A percentile compares a stretch with the other conserved stretches of the same genome.
Conservation (phyloP, 2,888 invertebrate species). For the Archaeoteleia sp. region DNA sequence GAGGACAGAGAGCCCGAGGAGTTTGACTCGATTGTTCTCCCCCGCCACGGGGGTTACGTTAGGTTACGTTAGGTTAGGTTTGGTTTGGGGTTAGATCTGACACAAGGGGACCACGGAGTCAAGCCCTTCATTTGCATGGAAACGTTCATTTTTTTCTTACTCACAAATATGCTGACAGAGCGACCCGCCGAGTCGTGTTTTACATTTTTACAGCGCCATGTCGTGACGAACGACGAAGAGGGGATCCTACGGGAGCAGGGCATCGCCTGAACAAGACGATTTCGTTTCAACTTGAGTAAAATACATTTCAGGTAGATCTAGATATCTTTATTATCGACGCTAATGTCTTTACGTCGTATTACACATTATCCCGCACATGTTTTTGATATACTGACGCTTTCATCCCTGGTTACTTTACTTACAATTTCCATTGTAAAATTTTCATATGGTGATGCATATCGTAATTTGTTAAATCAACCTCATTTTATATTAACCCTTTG, state of each 20-base stretch:
- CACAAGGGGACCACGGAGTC: conserved; percentile 59
- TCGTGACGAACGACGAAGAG: conserved; percentile 45
- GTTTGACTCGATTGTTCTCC: conserved; percentile 52
- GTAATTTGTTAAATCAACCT: no score
- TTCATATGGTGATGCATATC: no score
- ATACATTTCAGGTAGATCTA: conserved; percentile 3
- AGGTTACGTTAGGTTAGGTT: conserved; percentile 36
- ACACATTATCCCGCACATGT: no score
- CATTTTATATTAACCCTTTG: no score
- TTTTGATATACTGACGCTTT: no score
- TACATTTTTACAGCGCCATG: conserved; percentile 66
- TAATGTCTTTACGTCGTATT: no score
- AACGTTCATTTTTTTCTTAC: conserved; percentile 69
- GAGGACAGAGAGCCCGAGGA: conserved; percentile 41
- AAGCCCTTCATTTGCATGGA: conserved; percentile 73
- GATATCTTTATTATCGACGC: neutral
- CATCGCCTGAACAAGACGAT: conserved; percentile 24
- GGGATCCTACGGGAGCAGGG: conserved; percentile 11
- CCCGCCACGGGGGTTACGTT: conserved; percentile 50
- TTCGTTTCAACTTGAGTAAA: conserved; percentile 33
- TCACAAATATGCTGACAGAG: conserved; percentile 68
- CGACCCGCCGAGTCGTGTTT: conserved; percentile 64
- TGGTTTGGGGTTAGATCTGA: conserved; percentile 46
- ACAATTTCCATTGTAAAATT: no score
- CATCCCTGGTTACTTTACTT: no score